Base-by-base conservation (phyloP, 2,797 vertebrate species). In the Karalla daura region DNA sequence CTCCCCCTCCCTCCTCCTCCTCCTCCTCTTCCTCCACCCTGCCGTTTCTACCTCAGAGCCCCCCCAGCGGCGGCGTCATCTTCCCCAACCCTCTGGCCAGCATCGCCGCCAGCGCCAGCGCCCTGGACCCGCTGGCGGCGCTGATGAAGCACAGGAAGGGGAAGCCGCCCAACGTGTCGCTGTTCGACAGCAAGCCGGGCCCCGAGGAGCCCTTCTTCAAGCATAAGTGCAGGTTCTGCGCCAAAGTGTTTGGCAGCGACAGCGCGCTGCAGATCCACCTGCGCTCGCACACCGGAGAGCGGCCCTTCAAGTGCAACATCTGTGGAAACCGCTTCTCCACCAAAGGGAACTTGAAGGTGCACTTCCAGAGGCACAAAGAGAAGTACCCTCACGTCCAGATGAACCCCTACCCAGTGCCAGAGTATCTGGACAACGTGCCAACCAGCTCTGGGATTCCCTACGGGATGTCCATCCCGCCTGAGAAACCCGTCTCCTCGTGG, bases 261-360 rank as follows among this genome's bases (percentile, higher is more conserved):
- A 99, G 98, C 6, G 98, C 98, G 30, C 91, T 99, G 87, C 98
- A 99, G 92, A 99, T 99, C 84, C 98, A 99, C 91, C 92, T 99
- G 89, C 97, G 98, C 74, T 99, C 98, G 0, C 98, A 99, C 81
- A 99, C 98, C 0, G 98, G 98, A 0, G 98, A 99, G 91, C 93
- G 98, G 68, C 98, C 98, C 74, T 99, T 99, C 87, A 99, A 99
- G 83, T 99, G 98, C 83, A 99, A 99, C 94, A 95, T 99, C 88
- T 99, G 98, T 0, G 98, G 98, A 70, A 99, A 99, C 76, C 98
- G 98, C 71, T 99, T 99, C 89, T 99, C 98, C 89, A 99, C 98
- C 17, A 99, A 99, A 86, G 98, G 98, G 63, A 99, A 99, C 88
- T 91, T 99, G 54, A 99, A 99, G 91, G 98, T 99, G 78, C 98